Percentiles rank a stretch among this genome's conserved stretches.
Evolutionary conservation across 2,797 vertebrate genomes (phyloP).

Genomic region (Pangasius mekongensis): DNA sequence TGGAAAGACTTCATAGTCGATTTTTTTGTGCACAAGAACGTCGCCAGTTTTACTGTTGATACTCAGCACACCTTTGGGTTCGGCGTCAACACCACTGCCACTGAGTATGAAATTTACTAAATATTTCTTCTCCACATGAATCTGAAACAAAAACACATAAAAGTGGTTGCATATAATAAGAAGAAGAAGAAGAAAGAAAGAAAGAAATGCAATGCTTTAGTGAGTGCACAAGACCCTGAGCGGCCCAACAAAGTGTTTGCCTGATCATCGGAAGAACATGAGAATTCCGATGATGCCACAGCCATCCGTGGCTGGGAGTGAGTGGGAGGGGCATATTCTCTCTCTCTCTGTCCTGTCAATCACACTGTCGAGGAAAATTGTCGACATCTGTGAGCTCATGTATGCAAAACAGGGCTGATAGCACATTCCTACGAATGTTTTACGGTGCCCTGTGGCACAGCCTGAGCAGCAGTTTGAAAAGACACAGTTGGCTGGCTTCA

Average conservation of each 20-base stretch:
- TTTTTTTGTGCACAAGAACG: conserved; percentile 53
- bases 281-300: neutral
- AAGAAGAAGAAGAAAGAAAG: neutral
- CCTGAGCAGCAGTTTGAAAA: neutral
- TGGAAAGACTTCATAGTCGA: conserved; percentile 65
- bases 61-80: conserved; percentile 59
- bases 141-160: conserved; percentile 57
- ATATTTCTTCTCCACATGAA: conserved; percentile 40
- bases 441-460: neutral
- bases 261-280: neutral
- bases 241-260: neutral
- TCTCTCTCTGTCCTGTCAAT: neutral
- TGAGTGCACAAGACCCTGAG: neutral
- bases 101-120: conserved; percentile 42
- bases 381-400: neutral
- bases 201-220: neutral
- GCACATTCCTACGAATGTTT: neutral
- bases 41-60: conserved; percentile 57
- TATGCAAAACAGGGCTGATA: neutral
- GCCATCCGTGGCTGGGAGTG: neutral
- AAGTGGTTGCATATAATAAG: neutral
- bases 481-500: neutral
- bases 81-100: conserved; percentile 65
- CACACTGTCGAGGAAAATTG: neutral
- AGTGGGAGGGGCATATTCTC: neutral